These are phyloP conservation scores for Caranx ignobilis DNA, from an alignment of 2,113 vertebrate genomes.

Conservation along the genomic window DNA sequence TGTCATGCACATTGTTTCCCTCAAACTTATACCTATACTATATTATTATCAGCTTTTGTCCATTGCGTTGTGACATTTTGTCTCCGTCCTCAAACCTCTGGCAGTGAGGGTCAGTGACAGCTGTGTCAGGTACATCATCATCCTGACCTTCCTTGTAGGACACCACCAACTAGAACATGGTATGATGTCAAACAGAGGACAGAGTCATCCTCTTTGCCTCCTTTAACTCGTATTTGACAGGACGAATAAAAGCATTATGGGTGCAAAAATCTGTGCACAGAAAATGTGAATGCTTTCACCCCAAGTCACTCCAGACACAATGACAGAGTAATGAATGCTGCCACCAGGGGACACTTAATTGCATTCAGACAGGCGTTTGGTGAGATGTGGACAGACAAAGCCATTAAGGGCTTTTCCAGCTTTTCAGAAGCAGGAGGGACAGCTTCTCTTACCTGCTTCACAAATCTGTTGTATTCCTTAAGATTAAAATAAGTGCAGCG, in stretches of 20 bases:
- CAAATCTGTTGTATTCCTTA: constrained; percentile 53
- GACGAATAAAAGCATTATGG: constrained; percentile 29
- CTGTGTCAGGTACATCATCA: constrained; percentile 26
- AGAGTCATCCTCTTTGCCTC: constrained; percentile 12
- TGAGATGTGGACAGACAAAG: constrained; percentile 67
- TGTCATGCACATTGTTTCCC: not conserved
- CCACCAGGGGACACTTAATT: constrained; percentile 59
- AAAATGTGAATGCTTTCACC: constrained; percentile 53
- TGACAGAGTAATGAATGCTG: constrained; percentile 53
- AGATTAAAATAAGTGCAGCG: constrained; percentile 65
- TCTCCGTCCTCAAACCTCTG: constrained; percentile 37
- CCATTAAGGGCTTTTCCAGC: constrained; percentile 60
- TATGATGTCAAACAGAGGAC: constrained; percentile 60
- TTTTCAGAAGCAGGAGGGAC: constrained; percentile 72
- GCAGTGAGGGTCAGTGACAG: constrained; percentile 28
- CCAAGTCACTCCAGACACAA: constrained; percentile 45
- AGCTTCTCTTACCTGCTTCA: constrained; percentile 61
- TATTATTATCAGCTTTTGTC: not conserved
- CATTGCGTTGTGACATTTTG: constrained; percentile 38
- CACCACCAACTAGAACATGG: constrained; percentile 7
- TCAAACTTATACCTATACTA: not conserved
- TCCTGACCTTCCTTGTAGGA: constrained; percentile 31
- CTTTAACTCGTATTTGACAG: constrained; percentile 6
- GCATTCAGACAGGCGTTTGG: constrained; percentile 44
- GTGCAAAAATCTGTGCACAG: constrained; percentile 15